Evolutionary conservation across 2,888 invertebrate species (phyloP).

Genomic region (Drosophila meridiana): DNA sequence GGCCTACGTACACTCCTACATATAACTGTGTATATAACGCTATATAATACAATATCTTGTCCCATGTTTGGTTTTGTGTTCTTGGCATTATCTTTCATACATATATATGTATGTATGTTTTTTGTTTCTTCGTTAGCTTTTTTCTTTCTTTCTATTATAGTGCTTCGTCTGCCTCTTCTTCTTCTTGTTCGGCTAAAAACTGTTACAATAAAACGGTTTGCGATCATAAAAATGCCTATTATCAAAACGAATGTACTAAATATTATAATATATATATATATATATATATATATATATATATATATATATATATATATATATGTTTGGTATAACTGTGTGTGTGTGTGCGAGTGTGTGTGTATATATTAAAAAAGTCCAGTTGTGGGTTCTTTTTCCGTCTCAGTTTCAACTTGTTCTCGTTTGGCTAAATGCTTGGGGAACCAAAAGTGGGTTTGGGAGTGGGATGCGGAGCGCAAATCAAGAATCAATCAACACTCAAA

Average conservation of each 20-base stretch:
- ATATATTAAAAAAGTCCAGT: constrained; percentile 68
- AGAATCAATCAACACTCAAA: constrained; percentile 45
- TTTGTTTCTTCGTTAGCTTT: background rate
- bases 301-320: constrained; percentile 7
- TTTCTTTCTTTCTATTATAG: background rate
- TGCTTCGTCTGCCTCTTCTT: background rate
- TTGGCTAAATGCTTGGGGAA: constrained; percentile 31
- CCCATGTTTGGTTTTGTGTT: constrained; percentile 30
- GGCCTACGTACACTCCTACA: constrained; percentile 30
- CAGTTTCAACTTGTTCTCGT: constrained; percentile 33
- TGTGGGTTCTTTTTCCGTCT: constrained; percentile 21
- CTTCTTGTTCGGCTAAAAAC: constrained; percentile 46
- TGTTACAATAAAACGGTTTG: constrained; percentile 50
- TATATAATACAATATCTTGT: constrained; percentile 60
- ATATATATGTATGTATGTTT: constrained; percentile 1
- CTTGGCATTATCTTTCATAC: constrained; percentile 14
- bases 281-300: constrained; percentile 22
- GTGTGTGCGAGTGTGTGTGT: constrained; percentile 21
- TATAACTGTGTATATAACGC: constrained; percentile 33
- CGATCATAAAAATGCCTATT: constrained; percentile 59
- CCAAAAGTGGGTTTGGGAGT: constrained; percentile 1
- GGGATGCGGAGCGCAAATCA: constrained; percentile 36
- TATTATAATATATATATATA: constrained; percentile 50
- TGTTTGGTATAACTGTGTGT: constrained; percentile 22
- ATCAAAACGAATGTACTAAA: constrained; percentile 68